These are phyloP conservation scores for Danio tinwini DNA, from an alignment of 2,797 vertebrate genomes.

Conservation along the genomic window DNA sequence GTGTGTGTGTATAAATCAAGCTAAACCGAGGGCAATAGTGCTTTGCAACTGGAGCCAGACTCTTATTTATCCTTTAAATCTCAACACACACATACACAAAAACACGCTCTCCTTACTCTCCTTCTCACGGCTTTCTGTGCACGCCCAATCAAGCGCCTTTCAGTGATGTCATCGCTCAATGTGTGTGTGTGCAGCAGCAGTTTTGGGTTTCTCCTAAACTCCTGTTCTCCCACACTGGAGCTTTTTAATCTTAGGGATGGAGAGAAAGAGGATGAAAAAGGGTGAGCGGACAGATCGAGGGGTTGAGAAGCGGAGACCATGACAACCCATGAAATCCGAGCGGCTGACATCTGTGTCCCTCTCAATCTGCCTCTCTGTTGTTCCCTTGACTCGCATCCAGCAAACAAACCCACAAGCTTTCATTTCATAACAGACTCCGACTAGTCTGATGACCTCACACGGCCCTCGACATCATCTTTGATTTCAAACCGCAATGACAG, in stretches of 20 bases:
- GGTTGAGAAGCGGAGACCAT: slow-evolving; percentile 37
- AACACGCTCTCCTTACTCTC: slow-evolving; percentile 22
- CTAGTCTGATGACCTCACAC: slow-evolving; percentile 35
- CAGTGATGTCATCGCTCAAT: slow-evolving; percentile 49
- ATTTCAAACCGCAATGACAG: slow-evolving; percentile 45
- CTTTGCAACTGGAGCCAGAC: slow-evolving; percentile 16
- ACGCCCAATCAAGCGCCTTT: slow-evolving; percentile 17
- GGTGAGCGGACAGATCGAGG: slow-evolving; percentile 10
- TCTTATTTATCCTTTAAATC: slow-evolving; percentile 26
- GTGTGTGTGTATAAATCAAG: slow-evolving; percentile 24
- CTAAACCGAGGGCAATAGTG: background rate
- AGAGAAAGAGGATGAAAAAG: slow-evolving; percentile 33
- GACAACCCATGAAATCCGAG: slow-evolving; percentile 48
- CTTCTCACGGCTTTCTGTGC: slow-evolving; percentile 29
- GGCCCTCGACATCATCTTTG: slow-evolving; percentile 28
- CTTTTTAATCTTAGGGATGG: slow-evolving; percentile 47
- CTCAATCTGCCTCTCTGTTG: slow-evolving; percentile 66
- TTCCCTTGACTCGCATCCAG: slow-evolving; percentile 22
- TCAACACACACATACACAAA: slow-evolving; percentile 31
- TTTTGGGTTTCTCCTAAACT: slow-evolving; percentile 55
- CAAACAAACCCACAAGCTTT: slow-evolving; percentile 22
- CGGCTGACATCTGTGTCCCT: slow-evolving; percentile 45
- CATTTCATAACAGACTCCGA: slow-evolving; percentile 30
- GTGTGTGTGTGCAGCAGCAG: slow-evolving; percentile 22
- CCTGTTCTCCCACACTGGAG: slow-evolving; percentile 50